A percentile compares a stretch with the other conserved stretches of the same genome.
phyloP scores from a whole-genome alignment of 2,797 vertebrate species.

The Miichthys miiuy region DNA sequence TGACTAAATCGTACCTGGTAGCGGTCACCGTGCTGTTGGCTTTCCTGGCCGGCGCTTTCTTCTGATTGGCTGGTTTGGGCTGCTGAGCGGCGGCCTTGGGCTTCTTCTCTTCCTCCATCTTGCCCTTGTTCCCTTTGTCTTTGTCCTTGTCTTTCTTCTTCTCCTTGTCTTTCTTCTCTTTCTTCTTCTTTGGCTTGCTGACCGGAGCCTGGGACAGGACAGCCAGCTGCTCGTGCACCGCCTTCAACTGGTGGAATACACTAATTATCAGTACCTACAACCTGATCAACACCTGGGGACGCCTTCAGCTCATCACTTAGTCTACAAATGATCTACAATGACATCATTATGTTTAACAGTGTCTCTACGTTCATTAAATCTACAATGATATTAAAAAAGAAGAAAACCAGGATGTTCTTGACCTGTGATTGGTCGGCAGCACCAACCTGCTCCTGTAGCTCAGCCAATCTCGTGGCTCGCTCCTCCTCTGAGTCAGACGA shows the following conservation, averaged over 20 bases:
- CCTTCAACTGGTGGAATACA: slow-evolving; percentile 90
- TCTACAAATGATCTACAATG: neutral
- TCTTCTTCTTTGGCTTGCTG: slow-evolving; percentile 99
- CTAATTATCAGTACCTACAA: slow-evolving; percentile 60
- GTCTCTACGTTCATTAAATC: slow-evolving; percentile 22
- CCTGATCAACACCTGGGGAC: neutral
- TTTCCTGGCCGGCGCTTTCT: slow-evolving; percentile 92
- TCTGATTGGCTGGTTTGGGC: slow-evolving; percentile 89
- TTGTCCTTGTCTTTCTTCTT: slow-evolving; percentile 92
- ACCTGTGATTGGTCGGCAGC: slow-evolving; percentile 79
- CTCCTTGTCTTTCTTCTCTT: slow-evolving; percentile 96
- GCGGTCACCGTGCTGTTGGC: slow-evolving; percentile 91
- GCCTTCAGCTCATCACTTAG: slow-evolving; percentile 27
- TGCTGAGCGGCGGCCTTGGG: slow-evolving; percentile 86
- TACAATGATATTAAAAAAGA: slow-evolving; percentile 50
- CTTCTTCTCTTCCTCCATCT: slow-evolving; percentile 92
- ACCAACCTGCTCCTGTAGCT: slow-evolving; percentile 98
- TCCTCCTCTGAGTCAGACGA: slow-evolving; percentile 98
- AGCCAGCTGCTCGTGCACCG: slow-evolving; percentile 97
- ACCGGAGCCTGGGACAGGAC: slow-evolving; percentile 97
- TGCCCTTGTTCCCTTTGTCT: slow-evolving; percentile 86
- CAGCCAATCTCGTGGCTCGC: slow-evolving; percentile 93
- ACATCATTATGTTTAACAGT: slow-evolving; percentile 10
- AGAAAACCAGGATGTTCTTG: slow-evolving; percentile 76
- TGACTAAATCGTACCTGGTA: slow-evolving; percentile 77